A percentile compares a stretch with the other conserved stretches of the same genome.
These are phyloP conservation scores for Damaliscus lunatus DNA, from an alignment of 2,113 vertebrate species.

Conservation along the genomic window DNA sequence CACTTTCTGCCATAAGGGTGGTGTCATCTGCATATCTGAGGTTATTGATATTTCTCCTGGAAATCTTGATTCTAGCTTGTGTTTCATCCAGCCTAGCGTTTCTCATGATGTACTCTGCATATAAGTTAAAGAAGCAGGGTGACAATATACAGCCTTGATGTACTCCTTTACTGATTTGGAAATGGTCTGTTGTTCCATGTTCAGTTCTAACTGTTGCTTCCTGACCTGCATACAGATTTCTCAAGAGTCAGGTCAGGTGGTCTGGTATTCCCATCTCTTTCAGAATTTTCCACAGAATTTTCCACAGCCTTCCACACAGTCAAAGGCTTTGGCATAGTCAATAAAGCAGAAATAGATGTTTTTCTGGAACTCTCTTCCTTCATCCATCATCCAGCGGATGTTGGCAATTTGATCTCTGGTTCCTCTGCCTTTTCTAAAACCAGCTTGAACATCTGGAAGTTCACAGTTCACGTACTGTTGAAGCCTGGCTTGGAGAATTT, in stretches of 20 bases:
- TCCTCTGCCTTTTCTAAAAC: background rate
- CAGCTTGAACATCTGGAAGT: background rate
- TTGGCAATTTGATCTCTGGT: background rate
- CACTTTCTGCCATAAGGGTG: background rate
- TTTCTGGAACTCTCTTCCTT: background rate
- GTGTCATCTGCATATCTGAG: background rate
- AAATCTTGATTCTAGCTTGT: background rate
- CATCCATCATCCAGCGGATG: background rate
- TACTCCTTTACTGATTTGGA: background rate
- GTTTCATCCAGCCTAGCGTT: fast-evolving
- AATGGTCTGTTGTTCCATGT: background rate
- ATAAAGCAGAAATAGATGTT: background rate
- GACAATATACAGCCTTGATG: background rate
- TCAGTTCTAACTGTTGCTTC: background rate
- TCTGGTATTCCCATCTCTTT: background rate
- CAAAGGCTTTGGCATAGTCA: background rate
- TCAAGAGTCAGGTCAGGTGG: background rate
- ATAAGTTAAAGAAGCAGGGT: background rate
- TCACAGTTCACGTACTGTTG: background rate
- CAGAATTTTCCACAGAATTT: background rate
- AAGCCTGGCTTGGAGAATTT: background rate
- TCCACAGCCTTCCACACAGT: background rate
- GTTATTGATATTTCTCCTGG: background rate
- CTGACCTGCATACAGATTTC: background rate
- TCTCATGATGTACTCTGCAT: background rate